Evolutionary conservation across 1,140 invertebrate species (phyloP), one percentile per base, ranked within the genome.

Genomic region (Cotesia glomerata): DNA sequence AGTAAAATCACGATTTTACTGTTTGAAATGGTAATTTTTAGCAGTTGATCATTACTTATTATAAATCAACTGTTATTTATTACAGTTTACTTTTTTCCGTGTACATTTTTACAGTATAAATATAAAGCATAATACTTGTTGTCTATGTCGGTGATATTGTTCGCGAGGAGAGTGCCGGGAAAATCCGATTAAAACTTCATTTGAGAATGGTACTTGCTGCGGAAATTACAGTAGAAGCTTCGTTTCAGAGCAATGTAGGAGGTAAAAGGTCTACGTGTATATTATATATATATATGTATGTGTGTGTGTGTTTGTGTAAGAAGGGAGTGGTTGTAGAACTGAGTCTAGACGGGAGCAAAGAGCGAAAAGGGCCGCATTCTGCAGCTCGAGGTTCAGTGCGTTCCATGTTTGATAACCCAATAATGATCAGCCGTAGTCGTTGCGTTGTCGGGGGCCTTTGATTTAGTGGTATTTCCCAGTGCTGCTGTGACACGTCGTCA

Each of bases 171-270:
- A 34, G 72, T 67, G 70, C 76, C 74, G 77, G 79, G 74, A 73
- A 71, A 80, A 79, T 80, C 70, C 69, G 77, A 76, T 76, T 75
- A 73, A 72, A 82, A 81, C 80, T 82, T 81, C 77, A 78, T 83
- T 81, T 76, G 72, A 73, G 72, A 77, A 79, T 63, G 71, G 72
- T 75, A 66, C 65, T 76, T 69, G 77, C 75, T 72, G 49, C 75
- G 74, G 74, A 77, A 80, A 80, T 77, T 79, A 77, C 65, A 65
- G 67, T 69, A 69, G 72, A 73, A 66, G 62, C 59, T 34, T 18
- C 35, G 61, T 4, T 34, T 66, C 35, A 36, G 68, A 52, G 34
- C 18, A 49, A 13, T 11, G 39, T 63, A 35, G 32, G 32, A 45
- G 39, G 39, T 45, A 45, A 26, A 26, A 26, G 26, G 26, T 26